phyloP scores from a whole-genome alignment of 1,140 invertebrate genomes.

The Bombus soroeensis region DNA sequence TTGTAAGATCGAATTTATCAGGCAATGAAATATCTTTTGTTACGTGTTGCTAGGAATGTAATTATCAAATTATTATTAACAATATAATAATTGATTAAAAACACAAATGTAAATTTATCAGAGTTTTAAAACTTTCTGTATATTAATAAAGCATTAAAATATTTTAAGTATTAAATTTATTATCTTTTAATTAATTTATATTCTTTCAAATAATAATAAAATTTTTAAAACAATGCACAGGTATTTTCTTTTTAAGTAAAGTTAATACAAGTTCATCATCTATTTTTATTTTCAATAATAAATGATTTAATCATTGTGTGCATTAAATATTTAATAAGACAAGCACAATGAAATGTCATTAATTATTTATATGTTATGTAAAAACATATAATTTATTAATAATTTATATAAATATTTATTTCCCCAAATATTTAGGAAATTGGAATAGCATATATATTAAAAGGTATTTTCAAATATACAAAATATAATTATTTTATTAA shows the following conservation, averaged over 20 bases:
- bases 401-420: background rate
- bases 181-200: background rate
- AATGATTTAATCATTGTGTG: background rate
- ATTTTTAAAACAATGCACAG: background rate
- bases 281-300: background rate
- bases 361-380: background rate
- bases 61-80: background rate
- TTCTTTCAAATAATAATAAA: background rate
- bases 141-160: background rate
- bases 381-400: background rate
- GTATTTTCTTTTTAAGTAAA: background rate
- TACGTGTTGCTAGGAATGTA: background rate
- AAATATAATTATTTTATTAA: background rate
- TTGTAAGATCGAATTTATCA: slow-evolving; percentile 6
- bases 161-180: slow-evolving; percentile 18
- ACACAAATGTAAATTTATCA: background rate
- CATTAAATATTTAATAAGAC: background rate
- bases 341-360: no score
- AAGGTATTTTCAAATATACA: background rate
- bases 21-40: background rate
- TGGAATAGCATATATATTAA: background rate
- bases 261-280: background rate
- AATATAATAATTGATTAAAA: background rate
- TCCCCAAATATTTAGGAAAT: background rate
- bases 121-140: background rate